Evolutionary conservation across 2,113 vertebrate genomes (phyloP), one percentile per base, ranked within the genome.

Genomic region (Sander vitreus): DNA sequence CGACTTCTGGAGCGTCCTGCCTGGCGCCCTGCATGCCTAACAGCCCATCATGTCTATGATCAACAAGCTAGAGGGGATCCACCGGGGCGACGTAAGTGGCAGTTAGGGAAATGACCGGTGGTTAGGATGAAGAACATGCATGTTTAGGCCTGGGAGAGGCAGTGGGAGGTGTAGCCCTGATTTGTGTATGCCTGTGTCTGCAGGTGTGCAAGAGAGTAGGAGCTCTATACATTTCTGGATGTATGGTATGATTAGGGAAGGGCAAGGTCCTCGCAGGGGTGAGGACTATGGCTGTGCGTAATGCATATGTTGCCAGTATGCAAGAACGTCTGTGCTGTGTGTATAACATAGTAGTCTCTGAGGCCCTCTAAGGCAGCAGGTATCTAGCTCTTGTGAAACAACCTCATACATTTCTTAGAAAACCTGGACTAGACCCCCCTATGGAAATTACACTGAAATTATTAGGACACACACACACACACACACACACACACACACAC

Each of bases 51-150:
- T 87, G 68, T 87, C 89, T 88, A 72, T 92, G 88, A 91, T 93
- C 88, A 68, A 70, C 73, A 72, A 21, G 51, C 66, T 62, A 2
- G 59, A 75, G 53, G 76, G 68, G 81, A 43, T 76, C 70, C 82
- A 80, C 76, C 3, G 50, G 27, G 16, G 70, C 7, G 6, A 81
- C 80, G 76, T 30, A 78, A 75, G 86, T 47, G 15, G 82, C 80
- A 87, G 77, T 93, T 93, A 95, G 89, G 92, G 87, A 94, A 94
- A 95, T 94, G 83, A 89, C 55, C 21, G 58, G 85, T 93, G 91
- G 77, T 94, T 91, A 89, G 78, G 64, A 66, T 67, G 70, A 74
- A 66, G 83, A 74, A 74, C 75, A 51, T 75, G 90, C 53, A 85
- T 85, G 86, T 89, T 92, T 85, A 77, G 76, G 71, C 50, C 58